These are phyloP conservation scores for Drosophila nigricruria DNA, from an alignment of 2,888 invertebrate genomes.

Conservation along the genomic window DNA sequence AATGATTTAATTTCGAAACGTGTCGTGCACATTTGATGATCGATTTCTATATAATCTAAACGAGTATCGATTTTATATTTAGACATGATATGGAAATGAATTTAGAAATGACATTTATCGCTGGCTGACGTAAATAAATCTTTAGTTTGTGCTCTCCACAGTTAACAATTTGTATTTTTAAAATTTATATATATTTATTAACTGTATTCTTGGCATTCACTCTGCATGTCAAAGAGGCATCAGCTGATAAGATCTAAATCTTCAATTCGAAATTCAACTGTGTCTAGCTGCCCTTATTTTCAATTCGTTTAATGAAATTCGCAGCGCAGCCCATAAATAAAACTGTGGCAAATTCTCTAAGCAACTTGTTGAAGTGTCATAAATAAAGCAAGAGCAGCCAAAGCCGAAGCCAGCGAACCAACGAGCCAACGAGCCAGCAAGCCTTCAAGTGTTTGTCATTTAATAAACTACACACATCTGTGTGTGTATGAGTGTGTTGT, in stretches of 20 bases:
- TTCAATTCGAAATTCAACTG: neutral
- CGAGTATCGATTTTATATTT: constrained; percentile 9
- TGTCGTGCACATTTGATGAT: constrained; percentile 73
- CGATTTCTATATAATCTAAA: constrained; percentile 55
- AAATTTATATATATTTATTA: neutral
- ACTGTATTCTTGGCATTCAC: neutral
- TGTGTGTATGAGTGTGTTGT: constrained; percentile 17
- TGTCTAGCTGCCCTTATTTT: constrained; percentile 59
- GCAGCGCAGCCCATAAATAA: constrained; percentile 64
- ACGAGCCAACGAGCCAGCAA: constrained; percentile 1
- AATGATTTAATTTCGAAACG: constrained; percentile 84
- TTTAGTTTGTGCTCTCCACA: neutral
- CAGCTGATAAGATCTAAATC: constrained; percentile 1
- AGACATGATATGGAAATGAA: constrained; percentile 19
- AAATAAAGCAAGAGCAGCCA: constrained; percentile 58
- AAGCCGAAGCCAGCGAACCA: too few species aligned
- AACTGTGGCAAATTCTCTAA: constrained; percentile 78
- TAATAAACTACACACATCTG: constrained; percentile 76
- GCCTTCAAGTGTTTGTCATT: constrained; percentile 71
- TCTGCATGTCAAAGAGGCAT: neutral
- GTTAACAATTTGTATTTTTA: neutral
- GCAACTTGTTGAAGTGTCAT: constrained; percentile 76
- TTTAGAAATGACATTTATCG: constrained; percentile 3
- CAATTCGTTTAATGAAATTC: constrained; percentile 42
- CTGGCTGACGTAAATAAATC: neutral